Base-by-base conservation (phyloP, 2,113 vertebrate species). In the Abramis brama region DNA sequence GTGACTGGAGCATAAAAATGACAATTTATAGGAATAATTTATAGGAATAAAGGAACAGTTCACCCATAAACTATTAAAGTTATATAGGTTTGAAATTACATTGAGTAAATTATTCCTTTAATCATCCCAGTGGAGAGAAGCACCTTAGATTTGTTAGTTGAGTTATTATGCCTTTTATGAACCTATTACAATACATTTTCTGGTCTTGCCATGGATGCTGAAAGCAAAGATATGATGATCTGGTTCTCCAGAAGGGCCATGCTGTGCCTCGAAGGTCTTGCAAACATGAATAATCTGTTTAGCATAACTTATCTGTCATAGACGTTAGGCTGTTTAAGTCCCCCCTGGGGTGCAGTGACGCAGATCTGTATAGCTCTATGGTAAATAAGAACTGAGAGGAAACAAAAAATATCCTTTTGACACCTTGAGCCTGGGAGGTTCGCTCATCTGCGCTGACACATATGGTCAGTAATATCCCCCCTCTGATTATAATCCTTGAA, bases 401-500 rank as follows among this genome's bases (percentile, higher is more conserved):
- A 92, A 90, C 91, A 85, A 78, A 77, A 91, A n/a, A 87, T 82
- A 85, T 85, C 68, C 50, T 84, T 90, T 86, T 87, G 89, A 90
- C 91, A 81, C 78, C 59, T 86, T 88, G 88, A 64, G 71, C 87
- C 79, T 91, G 88, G 92, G 92, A 93, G 92, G 92, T 93, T 94
- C 84, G 77, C 86, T 88, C 83, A 57, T 90, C 91, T 91, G 91
- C 90, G 90, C 90, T 93, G 93, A 94, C 94, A 94, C 91, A 92
- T 78, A 91, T 94, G 94, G 93, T 88, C 85, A 66, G 87, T 93
- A 94, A 96, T 94, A 93, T 92, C 92, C 93, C 91, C 91, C 86
- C 87, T 88, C 93, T 91, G 92, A 95, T 94, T 94, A 91, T 94
- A 93, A 95, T 94, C 93, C 92, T 91, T 90, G 85, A 88, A 90